A percentile compares a stretch with the other conserved stretches of the same genome.
Evolutionary conservation across 92 coral and sea anemone species (phyloP).

Genomic region (Porites evermanni): DNA sequence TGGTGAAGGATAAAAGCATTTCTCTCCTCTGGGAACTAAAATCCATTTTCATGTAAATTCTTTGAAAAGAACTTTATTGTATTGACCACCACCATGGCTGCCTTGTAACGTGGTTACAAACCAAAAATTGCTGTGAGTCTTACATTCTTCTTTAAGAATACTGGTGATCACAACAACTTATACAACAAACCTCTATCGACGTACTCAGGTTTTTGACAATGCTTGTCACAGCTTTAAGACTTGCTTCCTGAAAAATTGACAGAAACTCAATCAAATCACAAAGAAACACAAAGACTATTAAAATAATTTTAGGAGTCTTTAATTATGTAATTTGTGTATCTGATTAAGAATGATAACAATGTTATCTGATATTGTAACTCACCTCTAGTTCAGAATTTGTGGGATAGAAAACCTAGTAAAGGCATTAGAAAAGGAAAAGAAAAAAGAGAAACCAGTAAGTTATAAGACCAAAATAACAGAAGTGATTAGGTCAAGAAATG

Average conservation of each 20-base stretch:
- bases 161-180: not conserved
- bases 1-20: too few relatives aligned
- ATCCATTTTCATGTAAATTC: too few relatives aligned
- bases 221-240: constrained; percentile 73
- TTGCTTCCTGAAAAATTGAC: constrained; percentile 69
- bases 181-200: constrained; percentile 64
- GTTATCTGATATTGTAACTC: not conserved
- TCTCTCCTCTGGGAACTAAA: too few relatives aligned
- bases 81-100: too few relatives aligned
- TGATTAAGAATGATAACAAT: not conserved
- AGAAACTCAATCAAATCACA: not conserved
- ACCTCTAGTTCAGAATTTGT: constrained; percentile 82
- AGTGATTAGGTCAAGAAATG: too few relatives aligned
- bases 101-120: too few relatives aligned
- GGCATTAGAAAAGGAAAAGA: not conserved
- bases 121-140: too few relatives aligned
- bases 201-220: constrained; percentile 67
- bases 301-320: not conserved
- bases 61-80: too few relatives aligned
- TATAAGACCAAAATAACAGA: too few relatives aligned
- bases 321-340: not conserved
- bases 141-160: too few relatives aligned
- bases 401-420: constrained; percentile 68
- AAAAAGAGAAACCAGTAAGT: too few relatives aligned
- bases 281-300: too few relatives aligned